These are phyloP conservation scores for Tenthredo livida DNA, from an alignment of 2,888 invertebrate species.

Conservation along the genomic window DNA sequence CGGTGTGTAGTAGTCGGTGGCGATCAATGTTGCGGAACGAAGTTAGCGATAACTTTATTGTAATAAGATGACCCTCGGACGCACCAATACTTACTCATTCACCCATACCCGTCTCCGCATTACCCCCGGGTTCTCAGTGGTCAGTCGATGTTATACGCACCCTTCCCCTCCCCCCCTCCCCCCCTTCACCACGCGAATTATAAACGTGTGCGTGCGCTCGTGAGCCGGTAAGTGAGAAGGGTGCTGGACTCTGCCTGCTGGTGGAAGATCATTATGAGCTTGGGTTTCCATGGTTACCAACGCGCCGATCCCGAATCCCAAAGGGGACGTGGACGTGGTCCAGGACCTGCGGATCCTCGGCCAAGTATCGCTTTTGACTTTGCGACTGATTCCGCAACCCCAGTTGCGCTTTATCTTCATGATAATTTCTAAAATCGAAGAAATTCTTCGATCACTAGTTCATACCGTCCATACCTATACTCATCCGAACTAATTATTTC, in stretches of 20 bases:
- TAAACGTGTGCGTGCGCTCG: conserved; percentile 35
- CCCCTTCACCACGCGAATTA: too few relatives aligned
- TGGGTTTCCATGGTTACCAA: conserved; percentile 76
- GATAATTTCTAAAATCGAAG: background rate
- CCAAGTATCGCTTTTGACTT: conserved; percentile 74
- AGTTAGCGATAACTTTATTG: conserved; percentile 74
- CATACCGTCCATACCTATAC: background rate
- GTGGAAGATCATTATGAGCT: conserved; percentile 77
- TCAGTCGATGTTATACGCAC: conserved; percentile 34
- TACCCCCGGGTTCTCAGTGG: background rate
- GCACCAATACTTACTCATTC: conserved; percentile 58
- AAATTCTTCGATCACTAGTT: background rate
- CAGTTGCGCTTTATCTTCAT: conserved; percentile 30
- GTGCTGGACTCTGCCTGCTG: conserved; percentile 70
- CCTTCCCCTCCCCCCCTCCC: background rate
- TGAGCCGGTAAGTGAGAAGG: conserved; percentile 74
- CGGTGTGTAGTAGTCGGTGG: conserved; percentile 49
- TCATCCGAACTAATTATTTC: background rate
- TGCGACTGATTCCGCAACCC: conserved; percentile 65
- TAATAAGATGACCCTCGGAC: conserved; percentile 71
- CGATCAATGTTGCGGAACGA: conserved; percentile 67
- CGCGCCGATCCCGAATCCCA: conserved; percentile 57
- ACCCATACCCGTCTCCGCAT: conserved; percentile 46
- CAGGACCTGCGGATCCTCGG: conserved; percentile 49
- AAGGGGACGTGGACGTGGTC: conserved; percentile 50